phyloP scores from a whole-genome alignment of 1,140 invertebrate species.

The Drosophila takahashii region DNA sequence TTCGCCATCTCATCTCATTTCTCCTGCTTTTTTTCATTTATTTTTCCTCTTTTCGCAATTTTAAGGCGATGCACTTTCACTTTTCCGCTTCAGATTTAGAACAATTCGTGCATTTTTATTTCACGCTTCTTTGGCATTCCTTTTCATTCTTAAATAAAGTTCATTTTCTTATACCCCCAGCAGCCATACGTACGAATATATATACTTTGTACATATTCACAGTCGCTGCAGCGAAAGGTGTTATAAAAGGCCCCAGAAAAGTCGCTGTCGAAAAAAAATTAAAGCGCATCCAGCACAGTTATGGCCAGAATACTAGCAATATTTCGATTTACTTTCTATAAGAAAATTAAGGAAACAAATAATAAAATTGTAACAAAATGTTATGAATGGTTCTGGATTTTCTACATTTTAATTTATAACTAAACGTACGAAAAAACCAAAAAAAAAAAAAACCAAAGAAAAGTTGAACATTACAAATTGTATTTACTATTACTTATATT shows the following conservation, averaged over 20 bases:
- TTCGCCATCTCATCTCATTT: not conserved
- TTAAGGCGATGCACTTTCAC: conserved; percentile 52
- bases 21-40: not conserved
- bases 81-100: conserved; percentile 64
- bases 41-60: not conserved
- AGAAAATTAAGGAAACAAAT: not conserved
- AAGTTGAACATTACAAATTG: too few relatives aligned
- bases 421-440: too few relatives aligned
- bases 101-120: conserved; percentile 74
- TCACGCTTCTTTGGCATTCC: conserved; percentile 19
- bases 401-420: too few relatives aligned
- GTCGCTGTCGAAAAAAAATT: conserved; percentile 50
- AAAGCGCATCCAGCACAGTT: conserved; percentile 43
- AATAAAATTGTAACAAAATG: not conserved
- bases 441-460: too few relatives aligned
- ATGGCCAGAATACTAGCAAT: conserved; percentile 3
- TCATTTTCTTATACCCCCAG: conserved; percentile 14
- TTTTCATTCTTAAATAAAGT: conserved; percentile 34
- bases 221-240: conserved; percentile 6
- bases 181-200: not conserved
- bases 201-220: conserved; percentile 10
- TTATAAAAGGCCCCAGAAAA: conserved; percentile 56
- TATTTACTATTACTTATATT: too few relatives aligned
- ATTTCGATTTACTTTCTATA: not conserved
- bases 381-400: too few relatives aligned